Evolutionary conservation across 2,113 vertebrate genomes (phyloP), one percentile per base, ranked within the genome.

Genomic region (Gnathonemus longibarbis): DNA sequence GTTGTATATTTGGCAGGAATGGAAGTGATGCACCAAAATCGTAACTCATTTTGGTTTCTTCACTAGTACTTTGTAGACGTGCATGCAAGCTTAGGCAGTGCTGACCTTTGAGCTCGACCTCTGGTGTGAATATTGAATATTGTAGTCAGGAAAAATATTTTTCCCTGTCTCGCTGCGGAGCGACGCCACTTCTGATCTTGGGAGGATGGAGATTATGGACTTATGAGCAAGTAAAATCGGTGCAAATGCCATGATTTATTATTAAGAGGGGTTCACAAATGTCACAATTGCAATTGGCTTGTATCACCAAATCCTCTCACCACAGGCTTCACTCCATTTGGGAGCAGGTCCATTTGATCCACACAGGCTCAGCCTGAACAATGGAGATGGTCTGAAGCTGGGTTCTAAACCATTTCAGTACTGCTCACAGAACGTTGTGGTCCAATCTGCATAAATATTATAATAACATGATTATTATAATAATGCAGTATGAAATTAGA

Each of bases 361-460:
- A 11, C 9, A 46, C 35, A 87, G 46, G 46, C 52, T 89, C 77
- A 66, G 52, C 46, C 84, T 88, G 4, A 80, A 80, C 31, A 42
- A 42, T 19, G 31, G 86, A 87, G 80, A 49, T 84, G 83, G 8
- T 56, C 77, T 90, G 48, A 89, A 90, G 85, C 74, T 27, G 84
- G 80, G 62, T 90, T 89, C 80, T 87, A 90, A 91, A 91, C 89
- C 89, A 93, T 92, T 91, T 90, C 90, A 83, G 88, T 90, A 91
- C 91, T 90, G 91, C 89, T 91, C 91, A 91, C 90, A 89, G 56
- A 83, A 91, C 58, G 53, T 90, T 89, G 87, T 50, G 66, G 90
- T 85, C 88, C 77, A 90, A 1, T 42, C 53, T 39, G 35, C 58
- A 42, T 46, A 90, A 85, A 62, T 50, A 46, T 58, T 48, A 48